Conservation (phyloP, 2,888 invertebrate genomes). For the Zootermopsis nevadensis region DNA sequence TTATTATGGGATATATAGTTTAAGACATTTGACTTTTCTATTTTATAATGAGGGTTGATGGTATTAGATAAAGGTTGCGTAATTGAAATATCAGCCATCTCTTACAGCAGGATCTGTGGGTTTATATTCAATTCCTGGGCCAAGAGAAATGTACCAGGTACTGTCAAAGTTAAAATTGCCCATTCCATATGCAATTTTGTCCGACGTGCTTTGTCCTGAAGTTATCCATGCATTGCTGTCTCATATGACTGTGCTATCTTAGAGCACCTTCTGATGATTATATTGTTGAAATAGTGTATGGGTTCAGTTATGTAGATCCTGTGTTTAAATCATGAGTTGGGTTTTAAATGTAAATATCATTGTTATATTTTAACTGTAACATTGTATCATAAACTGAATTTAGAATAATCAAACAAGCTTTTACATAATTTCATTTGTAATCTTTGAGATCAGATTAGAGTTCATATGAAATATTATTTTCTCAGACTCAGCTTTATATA, state of each 20-base stretch:
- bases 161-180: background rate
- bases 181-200: conserved; percentile 7
- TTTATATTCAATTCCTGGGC: background rate
- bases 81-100: background rate
- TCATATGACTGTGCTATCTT: conserved; percentile 6
- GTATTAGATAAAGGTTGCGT: background rate
- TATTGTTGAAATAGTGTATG: conserved; percentile 27
- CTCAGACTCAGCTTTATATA: background rate
- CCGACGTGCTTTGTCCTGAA: conserved; percentile 29
- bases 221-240: background rate
- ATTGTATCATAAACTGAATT: conserved; percentile 48
- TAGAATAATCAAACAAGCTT: conserved; percentile 30
- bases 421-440: conserved; percentile 24
- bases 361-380: conserved; percentile 50
- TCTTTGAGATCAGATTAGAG: background rate
- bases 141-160: background rate
- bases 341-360: conserved; percentile 52
- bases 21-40: background rate
- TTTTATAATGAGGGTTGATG: background rate
- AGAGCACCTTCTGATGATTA: background rate
- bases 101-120: conserved; percentile 33
- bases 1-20: background rate
- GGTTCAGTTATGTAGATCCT: conserved; percentile 34
- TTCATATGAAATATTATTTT: conserved; percentile 7
- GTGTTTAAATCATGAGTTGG: conserved; percentile 43